These are phyloP conservation scores for Mongoloraphidia duomilia DNA, from an alignment of 2,888 invertebrate genomes.

Conservation along the genomic window DNA sequence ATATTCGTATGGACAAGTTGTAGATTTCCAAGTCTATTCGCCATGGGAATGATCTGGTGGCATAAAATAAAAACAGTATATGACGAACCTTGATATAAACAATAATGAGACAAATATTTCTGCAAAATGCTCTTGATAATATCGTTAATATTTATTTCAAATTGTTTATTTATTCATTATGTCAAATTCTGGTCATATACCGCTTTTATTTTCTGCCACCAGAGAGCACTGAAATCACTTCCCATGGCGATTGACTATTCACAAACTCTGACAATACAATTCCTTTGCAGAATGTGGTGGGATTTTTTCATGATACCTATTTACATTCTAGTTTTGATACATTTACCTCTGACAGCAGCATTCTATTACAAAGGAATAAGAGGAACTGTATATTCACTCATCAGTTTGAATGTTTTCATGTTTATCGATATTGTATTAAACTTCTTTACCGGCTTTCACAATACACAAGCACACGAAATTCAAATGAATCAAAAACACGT, in stretches of 20 bases:
- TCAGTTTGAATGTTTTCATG: slow-evolving; percentile 20
- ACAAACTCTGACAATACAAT: background rate
- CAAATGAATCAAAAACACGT: slow-evolving; percentile 19
- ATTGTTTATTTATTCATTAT: no score
- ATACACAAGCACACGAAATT: slow-evolving; percentile 19
- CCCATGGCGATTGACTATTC: background rate
- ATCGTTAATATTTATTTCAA: no score
- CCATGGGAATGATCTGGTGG: no score
- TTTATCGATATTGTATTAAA: slow-evolving; percentile 24
- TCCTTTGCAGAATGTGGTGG: slow-evolving; percentile 24
- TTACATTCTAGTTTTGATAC: slow-evolving; percentile 19
- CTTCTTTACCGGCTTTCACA: slow-evolving; percentile 26
- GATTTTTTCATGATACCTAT: slow-evolving; percentile 23
- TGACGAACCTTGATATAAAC: no score
- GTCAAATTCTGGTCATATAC: no score
- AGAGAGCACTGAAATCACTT: no score
- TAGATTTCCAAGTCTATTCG: no score
- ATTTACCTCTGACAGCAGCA: slow-evolving; percentile 23
- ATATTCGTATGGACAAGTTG: no score
- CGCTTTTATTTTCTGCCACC: no score
- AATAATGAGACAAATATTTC: no score
- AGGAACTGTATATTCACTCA: slow-evolving; percentile 17
- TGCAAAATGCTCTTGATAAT: no score
- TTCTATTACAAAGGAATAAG: slow-evolving; percentile 16
- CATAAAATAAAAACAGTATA: no score